A percentile compares a stretch with the other conserved stretches of the same genome.
phyloP scores from a whole-genome alignment of 2,888 invertebrate species.

The Machimus atricapillus region DNA sequence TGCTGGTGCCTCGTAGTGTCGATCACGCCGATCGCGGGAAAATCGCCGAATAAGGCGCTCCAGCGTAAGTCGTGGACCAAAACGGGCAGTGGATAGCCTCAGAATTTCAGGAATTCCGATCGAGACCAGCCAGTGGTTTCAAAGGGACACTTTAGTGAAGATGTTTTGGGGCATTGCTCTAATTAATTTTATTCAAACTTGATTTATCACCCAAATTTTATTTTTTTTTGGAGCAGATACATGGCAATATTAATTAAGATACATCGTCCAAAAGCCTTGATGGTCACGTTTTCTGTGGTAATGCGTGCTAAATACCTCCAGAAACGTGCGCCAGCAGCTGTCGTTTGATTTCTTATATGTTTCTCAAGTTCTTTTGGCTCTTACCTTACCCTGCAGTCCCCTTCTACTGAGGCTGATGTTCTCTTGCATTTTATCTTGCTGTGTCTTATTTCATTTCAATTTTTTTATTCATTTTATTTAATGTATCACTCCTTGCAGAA shows the following conservation, averaged over 20 bases:
- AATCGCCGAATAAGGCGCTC: not conserved
- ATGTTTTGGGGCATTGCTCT: not conserved
- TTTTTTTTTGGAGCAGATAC: not conserved
- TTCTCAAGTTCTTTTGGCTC: not conserved
- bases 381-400: not conserved
- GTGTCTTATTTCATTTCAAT: not conserved
- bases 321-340: constrained; percentile 1
- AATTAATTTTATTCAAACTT: not conserved
- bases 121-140: not conserved
- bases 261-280: not conserved
- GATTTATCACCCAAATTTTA: not conserved
- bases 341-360: not conserved
- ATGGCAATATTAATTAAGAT: not conserved
- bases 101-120: not conserved
- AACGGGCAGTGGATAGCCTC: not conserved
- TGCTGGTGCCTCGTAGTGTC: not conserved
- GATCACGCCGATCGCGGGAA: not conserved
- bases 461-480: not conserved
- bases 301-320: constrained; percentile 7
- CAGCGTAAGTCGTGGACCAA: not conserved
- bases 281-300: constrained; percentile 20
- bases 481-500: not conserved
- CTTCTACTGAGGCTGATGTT: not conserved
- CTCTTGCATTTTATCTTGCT: not conserved
- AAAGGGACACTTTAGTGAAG: constrained; percentile 11